Percentiles rank a stretch among this genome's conserved stretches.
These are phyloP conservation scores for Holotrichia oblita DNA, from an alignment of 1,140 invertebrate genomes.

Conservation along the genomic window DNA sequence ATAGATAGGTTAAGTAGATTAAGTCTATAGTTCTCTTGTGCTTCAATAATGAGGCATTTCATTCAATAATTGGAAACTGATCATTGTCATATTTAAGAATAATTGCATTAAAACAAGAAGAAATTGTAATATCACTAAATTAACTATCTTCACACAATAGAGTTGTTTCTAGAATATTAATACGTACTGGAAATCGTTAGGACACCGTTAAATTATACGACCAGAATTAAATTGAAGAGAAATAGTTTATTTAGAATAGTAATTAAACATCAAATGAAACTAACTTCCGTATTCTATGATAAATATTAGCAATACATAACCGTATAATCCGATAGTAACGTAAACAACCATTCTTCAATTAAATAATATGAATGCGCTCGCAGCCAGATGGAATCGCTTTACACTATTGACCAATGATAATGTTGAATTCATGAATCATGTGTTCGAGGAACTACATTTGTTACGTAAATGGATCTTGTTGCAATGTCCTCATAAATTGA, in stretches of 20 bases:
- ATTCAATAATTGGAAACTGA: too few species aligned
- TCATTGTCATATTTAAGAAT: too few species aligned
- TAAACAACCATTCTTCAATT: constrained; percentile 13
- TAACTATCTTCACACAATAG: too few species aligned
- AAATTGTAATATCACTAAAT: too few species aligned
- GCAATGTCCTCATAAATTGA: neutral
- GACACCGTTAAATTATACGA: neutral
- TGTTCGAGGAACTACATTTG: neutral
- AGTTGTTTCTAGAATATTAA: too few species aligned
- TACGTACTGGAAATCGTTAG: too few species aligned
- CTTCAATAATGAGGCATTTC: too few species aligned
- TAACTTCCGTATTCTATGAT: constrained; percentile 12
- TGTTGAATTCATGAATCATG: constrained; percentile 10
- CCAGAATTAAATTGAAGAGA: neutral
- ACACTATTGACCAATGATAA: neutral
- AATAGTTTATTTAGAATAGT: neutral
- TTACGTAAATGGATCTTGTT: constrained; percentile 6
- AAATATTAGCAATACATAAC: constrained; percentile 7
- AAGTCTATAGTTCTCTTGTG: too few species aligned
- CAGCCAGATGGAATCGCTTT: neutral
- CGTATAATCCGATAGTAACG: constrained; percentile 8
- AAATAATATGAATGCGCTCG: neutral
- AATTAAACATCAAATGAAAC: constrained; percentile 3
- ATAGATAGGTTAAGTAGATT: too few species aligned
- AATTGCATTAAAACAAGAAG: too few species aligned